A percentile compares a stretch with the other conserved stretches of the same genome.
phyloP scores from a whole-genome alignment of 1,140 invertebrate species.

The Probaryconus sp. region DNA sequence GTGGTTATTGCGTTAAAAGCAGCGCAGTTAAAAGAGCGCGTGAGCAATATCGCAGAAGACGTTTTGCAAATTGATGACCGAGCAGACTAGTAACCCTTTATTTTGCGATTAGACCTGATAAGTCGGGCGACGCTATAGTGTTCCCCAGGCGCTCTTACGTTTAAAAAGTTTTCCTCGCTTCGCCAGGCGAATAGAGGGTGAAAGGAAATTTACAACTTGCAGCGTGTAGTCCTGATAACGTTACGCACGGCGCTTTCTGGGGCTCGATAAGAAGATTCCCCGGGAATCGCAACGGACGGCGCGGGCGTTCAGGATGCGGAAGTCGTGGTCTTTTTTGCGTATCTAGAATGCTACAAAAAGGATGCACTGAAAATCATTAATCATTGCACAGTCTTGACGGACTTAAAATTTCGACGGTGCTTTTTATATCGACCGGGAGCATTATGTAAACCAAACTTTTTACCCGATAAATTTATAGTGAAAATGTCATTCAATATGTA shows the following conservation, averaged over 20 bases:
- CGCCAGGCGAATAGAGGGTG: conserved; percentile 42
- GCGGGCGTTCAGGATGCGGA: conserved; percentile 66
- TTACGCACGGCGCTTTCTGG: conserved; percentile 52
- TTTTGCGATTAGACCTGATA: conserved; percentile 71
- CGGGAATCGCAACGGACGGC: conserved; percentile 64
- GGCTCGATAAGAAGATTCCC: conserved; percentile 64
- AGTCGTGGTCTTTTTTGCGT: conserved; percentile 65
- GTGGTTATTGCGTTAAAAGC: conserved; percentile 40
- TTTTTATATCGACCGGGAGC: conserved; percentile 21
- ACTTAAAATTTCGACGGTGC: conserved; percentile 41
- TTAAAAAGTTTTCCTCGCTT: conserved; percentile 61
- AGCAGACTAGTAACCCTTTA: conserved; percentile 67
- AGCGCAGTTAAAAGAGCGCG: conserved; percentile 24
- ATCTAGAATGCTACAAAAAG: conserved; percentile 63
- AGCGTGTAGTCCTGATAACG: conserved; percentile 54
- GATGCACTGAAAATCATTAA: conserved; percentile 58
- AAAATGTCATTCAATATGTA: too few species aligned
- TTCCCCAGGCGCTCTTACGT: conserved; percentile 59
- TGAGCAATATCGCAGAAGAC: conserved; percentile 61
- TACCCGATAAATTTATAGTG: conserved; percentile 31
- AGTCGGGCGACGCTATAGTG: conserved; percentile 57
- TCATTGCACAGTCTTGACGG: conserved; percentile 44
- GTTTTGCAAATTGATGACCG: conserved; percentile 63
- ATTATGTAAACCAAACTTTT: conserved; percentile 31
- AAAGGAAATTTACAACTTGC: conserved; percentile 66